These are phyloP conservation scores for Poliocrania exsul DNA, from an alignment of 2,797 vertebrate genomes.

Conservation along the genomic window DNA sequence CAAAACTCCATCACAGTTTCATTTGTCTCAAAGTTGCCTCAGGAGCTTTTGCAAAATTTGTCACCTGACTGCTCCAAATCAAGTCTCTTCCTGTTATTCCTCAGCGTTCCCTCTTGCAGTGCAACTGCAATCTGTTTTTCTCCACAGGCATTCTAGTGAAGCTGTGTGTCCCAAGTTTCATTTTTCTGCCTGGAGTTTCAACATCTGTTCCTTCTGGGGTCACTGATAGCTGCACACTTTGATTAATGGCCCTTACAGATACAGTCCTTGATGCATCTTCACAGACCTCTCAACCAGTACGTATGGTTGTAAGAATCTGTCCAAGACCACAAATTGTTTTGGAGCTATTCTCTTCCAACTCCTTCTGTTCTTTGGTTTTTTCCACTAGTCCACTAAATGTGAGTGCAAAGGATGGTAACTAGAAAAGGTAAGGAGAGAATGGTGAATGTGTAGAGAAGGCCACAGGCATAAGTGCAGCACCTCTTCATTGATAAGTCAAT, in stretches of 20 bases:
- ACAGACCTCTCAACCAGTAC: neutral
- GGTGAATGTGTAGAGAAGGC: neutral
- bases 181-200: neutral
- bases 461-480: neutral
- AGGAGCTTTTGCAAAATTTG: neutral
- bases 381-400: neutral
- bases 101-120: neutral
- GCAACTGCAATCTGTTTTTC: neutral
- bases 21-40: neutral
- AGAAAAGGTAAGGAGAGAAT: neutral
- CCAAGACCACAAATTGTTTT: neutral
- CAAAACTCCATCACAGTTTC: neutral
- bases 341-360: neutral
- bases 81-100: neutral
- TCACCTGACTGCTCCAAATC: neutral
- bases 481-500: neutral
- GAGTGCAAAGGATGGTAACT: neutral
- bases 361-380: neutral
- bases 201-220: neutral
- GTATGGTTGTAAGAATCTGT: neutral
- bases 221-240: neutral
- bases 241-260: neutral
- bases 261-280: neutral
- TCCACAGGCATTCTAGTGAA: neutral
- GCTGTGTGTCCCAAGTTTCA: neutral